A percentile compares a stretch with the other conserved stretches of the same genome.
Evolutionary conservation across 2,113 vertebrate genomes (phyloP).

Genomic region (Campylomormyrus tamandua): DNA sequence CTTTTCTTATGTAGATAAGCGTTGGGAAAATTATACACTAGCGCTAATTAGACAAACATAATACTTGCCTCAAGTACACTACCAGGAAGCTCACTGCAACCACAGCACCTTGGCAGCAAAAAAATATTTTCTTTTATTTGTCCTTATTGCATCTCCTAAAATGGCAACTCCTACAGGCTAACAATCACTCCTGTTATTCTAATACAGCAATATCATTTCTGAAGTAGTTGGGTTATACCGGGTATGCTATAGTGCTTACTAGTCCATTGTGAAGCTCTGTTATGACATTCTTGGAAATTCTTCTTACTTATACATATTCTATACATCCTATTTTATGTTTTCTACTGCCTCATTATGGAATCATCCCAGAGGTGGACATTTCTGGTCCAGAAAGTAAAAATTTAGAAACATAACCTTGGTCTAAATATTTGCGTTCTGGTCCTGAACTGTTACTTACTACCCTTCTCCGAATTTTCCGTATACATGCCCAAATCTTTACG

Average conservation of each 20-base stretch:
- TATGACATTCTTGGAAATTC: background rate
- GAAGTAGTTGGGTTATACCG: background rate
- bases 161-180: background rate
- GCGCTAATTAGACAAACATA: background rate
- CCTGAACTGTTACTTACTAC: background rate
- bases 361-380: background rate
- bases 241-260: background rate
- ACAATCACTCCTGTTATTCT: background rate
- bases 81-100: background rate
- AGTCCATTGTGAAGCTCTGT: background rate
- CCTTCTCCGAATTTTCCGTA: background rate
- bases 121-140: background rate
- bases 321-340: background rate
- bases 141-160: background rate
- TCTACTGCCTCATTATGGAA: background rate
- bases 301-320: background rate
- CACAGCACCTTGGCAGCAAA: background rate
- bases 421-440: background rate
- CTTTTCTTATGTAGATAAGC: background rate
- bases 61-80: background rate
- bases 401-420: background rate
- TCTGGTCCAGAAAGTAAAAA: background rate
- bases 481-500: background rate
- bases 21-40: background rate
- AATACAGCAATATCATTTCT: background rate